Evolutionary conservation across 2,888 invertebrate species (phyloP).

Genomic region (Hofmannophila pseudospretella): DNA sequence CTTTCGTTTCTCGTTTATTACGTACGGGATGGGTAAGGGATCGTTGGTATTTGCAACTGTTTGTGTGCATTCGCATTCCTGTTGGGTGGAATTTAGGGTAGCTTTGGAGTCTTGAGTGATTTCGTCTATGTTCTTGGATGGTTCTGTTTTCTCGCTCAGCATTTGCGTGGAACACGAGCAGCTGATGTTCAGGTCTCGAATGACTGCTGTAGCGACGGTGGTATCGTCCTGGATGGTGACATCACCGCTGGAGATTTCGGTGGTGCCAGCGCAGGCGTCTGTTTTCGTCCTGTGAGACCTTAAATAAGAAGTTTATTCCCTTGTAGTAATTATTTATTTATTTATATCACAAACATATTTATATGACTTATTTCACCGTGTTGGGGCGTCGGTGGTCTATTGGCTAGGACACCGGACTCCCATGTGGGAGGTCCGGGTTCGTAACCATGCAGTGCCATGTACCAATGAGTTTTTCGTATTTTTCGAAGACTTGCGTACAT

Average conservation of each 20-base stretch:
- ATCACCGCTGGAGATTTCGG: slow-evolving; percentile 38
- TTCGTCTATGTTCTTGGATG: slow-evolving; percentile 16
- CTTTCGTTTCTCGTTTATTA: slow-evolving; percentile 36
- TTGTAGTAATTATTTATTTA: no score
- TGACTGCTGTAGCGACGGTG: slow-evolving; percentile 34
- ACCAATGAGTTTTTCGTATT: no score
- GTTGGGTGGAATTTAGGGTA: slow-evolving; percentile 18
- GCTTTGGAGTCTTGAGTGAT: slow-evolving; percentile 32
- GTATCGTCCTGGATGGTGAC: slow-evolving; percentile 16
- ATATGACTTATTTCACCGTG: no score
- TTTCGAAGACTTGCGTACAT: no score
- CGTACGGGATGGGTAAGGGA: slow-evolving; percentile 24
- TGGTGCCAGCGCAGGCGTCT: slow-evolving; percentile 54
- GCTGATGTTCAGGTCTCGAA: slow-evolving; percentile 39
- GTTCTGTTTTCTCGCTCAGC: slow-evolving; percentile 21
- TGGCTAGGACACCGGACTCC: no score
- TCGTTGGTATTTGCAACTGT: slow-evolving; percentile 13
- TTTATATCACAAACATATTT: no score
- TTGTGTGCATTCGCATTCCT: slow-evolving; percentile 30
- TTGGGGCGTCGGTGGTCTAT: no score
- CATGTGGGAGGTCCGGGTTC: no score
- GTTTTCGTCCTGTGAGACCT: slow-evolving; percentile 38
- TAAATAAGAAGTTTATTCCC: no score
- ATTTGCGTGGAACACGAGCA: slow-evolving; percentile 32
- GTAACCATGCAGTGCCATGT: no score